Evolutionary conservation across 2,888 invertebrate species (phyloP), one percentile per base, ranked within the genome.

Genomic region (Mystacides longicornis): DNA sequence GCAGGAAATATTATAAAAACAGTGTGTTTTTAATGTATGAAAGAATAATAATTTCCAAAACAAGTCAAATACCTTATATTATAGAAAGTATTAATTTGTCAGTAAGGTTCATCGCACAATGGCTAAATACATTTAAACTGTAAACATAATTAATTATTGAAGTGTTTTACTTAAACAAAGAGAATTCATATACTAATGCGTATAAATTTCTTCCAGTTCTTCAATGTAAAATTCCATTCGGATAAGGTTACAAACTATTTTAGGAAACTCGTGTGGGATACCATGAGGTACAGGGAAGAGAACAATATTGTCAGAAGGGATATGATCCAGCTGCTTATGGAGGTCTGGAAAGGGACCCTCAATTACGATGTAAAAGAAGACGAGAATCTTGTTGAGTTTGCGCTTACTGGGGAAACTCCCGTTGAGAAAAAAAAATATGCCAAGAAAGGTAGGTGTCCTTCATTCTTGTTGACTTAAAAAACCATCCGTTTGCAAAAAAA

Each of bases 281-380:
- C 74, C 1, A 78, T 79, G 69, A 66, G 66, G 37, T 66, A 47
- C 2, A 19, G 51, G 31, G 33, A 31, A 19, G 47, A 27, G 23
- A 64, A 11, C 67, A 69, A 9, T 70, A 75, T 20, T 63, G 71
- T 7, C 2, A 67, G 78, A 20, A 72, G 72, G 1, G 78, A 78
- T 58, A 78, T 81, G 76, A 76, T 81, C 21, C 73, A 81, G 51
- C 62, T 81, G 5, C 66, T 81, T 1, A 71, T 81, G 71, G 73
- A 76, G 63, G 73, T 77, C 1, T 70, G 73, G 52, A 68, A 73
- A 65, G 66, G 73, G 51, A 64, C 49, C 4, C 31, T 57, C n/a
- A 57, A 48, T 20, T 60, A 72, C 68, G 70, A 51, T 63, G 18
- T 16, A 22, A 14, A 21, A 1, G 67, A 67, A 2, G 66, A 67